These are phyloP conservation scores for Eledona agricola DNA, from an alignment of 2,888 invertebrate species.

Conservation along the genomic window DNA sequence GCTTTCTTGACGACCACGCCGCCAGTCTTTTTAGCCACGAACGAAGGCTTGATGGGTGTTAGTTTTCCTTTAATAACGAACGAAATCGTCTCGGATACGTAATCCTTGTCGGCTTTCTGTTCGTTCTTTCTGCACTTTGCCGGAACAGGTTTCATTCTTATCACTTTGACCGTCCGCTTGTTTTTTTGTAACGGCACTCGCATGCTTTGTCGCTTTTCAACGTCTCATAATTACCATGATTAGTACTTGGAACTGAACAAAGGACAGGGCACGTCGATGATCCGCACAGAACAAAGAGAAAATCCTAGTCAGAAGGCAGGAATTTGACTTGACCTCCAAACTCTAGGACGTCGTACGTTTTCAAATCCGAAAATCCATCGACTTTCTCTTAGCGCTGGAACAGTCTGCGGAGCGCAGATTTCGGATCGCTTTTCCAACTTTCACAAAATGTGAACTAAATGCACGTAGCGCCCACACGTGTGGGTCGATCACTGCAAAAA, in stretches of 20 bases:
- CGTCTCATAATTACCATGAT: constrained; percentile 11
- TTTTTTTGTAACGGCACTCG: constrained; percentile 16
- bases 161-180: constrained; percentile 17
- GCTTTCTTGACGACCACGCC: constrained; percentile 44
- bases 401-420: constrained; percentile 14
- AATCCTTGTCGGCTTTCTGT: constrained; percentile 48
- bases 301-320: constrained; percentile 2
- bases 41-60: constrained; percentile 53
- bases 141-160: constrained; percentile 34
- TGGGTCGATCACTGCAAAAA: constrained; percentile 29
- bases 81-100: constrained; percentile 59
- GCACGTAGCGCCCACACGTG: constrained; percentile 11
- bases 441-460: constrained; percentile 23
- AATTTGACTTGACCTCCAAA: constrained; percentile 18
- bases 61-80: constrained; percentile 60
- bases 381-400: constrained; percentile 11
- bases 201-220: too few species aligned
- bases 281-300: constrained; percentile 18
- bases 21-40: constrained; percentile 44
- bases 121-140: constrained; percentile 47
- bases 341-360: constrained; percentile 5
- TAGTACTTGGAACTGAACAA: constrained; percentile 1
- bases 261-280: constrained; percentile 1
- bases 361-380: constrained; percentile 8
- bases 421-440: constrained; percentile 23